These are phyloP conservation scores for Pseudomyrmex gracilis DNA, from an alignment of 1,140 invertebrate genomes.

Conservation along the genomic window DNA sequence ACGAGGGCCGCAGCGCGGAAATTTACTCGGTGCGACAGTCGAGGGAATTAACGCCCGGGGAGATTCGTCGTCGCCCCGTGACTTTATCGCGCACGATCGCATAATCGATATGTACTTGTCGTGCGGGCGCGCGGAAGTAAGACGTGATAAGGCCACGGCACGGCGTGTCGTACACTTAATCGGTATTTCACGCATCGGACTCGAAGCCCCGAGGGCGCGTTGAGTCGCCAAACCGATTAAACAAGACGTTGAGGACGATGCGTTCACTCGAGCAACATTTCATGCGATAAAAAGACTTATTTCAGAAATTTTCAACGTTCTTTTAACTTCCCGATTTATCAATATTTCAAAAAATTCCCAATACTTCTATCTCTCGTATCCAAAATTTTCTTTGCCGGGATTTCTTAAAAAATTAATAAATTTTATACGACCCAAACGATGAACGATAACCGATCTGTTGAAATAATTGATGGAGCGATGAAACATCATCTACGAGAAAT, in stretches of 20 bases:
- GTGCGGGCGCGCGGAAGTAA: not conserved
- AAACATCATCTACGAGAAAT: not conserved
- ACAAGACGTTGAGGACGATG: not conserved
- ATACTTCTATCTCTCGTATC: not conserved
- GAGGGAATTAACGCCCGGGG: conserved; percentile 58
- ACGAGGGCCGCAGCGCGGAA: conserved; percentile 49
- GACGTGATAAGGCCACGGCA: conserved; percentile 26
- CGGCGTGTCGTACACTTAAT: conserved; percentile 25
- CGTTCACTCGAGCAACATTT: not conserved
- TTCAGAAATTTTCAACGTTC: not conserved
- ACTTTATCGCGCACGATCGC: conserved; percentile 50
- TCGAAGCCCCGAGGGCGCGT: not conserved
- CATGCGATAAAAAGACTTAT: not conserved
- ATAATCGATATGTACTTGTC: conserved; percentile 34
- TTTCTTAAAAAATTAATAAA: conserved; percentile 3
- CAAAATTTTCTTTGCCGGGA: not conserved
- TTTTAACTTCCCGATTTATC: not conserved
- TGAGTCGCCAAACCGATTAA: conserved; percentile 2
- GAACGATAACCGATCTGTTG: too few relatives aligned
- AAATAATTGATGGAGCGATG: not conserved
- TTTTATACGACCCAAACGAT: not conserved
- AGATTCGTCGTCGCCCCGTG: conserved; percentile 43
- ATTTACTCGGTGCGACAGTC: conserved; percentile 61
- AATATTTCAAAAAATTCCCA: not conserved
- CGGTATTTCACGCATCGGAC: conserved; percentile 14